Conservation (phyloP, 2,113 vertebrate genomes). For the Elanus axillaris region DNA sequence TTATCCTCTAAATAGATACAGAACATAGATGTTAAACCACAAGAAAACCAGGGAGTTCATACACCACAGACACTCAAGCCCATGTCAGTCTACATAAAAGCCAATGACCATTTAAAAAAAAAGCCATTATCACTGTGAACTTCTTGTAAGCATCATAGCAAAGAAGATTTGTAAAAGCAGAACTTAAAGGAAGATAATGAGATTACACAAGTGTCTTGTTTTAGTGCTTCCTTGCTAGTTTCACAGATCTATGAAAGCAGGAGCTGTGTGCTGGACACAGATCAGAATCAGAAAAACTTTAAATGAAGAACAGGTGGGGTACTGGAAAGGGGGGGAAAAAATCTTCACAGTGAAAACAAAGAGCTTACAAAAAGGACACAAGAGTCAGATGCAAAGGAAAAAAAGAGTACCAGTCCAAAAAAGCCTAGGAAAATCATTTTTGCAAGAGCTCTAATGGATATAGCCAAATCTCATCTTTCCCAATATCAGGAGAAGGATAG, state of each 20-base stretch:
- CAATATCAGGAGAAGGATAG: background rate
- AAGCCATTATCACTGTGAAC: background rate
- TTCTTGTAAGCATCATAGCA: background rate
- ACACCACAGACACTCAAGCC: background rate
- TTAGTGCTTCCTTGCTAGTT: background rate
- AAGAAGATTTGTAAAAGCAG: background rate
- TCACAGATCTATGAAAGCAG: background rate
- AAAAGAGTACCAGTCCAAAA: background rate
- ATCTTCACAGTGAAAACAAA: background rate
- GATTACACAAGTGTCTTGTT: background rate
- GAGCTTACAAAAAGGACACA: background rate
- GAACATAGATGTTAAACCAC: background rate
- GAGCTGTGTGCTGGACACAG: background rate
- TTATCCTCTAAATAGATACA: background rate
- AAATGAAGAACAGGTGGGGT: background rate
- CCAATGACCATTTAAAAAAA: background rate
- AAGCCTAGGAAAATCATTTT: background rate
- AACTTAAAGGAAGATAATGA: background rate
- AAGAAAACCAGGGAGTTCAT: background rate
- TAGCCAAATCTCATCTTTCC: background rate
- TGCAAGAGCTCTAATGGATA: background rate
- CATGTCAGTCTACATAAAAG: accelerated
- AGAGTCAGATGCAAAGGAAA: background rate
- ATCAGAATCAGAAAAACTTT: background rate
- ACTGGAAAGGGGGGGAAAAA: background rate